phyloP scores from a whole-genome alignment of 2,888 invertebrate species.

The Stenichneumon culpator region DNA sequence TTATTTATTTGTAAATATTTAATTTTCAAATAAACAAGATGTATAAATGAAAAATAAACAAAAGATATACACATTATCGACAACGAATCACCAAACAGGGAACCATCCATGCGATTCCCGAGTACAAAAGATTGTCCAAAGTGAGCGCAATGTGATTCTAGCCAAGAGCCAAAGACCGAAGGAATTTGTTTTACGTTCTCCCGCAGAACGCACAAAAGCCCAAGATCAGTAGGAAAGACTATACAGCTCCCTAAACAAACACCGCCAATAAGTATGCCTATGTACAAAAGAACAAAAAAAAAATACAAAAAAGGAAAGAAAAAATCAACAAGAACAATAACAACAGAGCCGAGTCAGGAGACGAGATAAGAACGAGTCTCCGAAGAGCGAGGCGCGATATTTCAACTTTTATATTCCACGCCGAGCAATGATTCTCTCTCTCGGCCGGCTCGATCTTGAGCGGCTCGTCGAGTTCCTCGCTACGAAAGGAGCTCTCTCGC shows the following conservation, averaged over 20 bases:
- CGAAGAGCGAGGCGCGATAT: constrained; percentile 68
- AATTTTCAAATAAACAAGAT: too few species aligned
- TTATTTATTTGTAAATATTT: too few species aligned
- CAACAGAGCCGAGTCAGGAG: constrained; percentile 12
- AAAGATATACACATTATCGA: too few species aligned
- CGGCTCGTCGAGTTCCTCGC: constrained; percentile 60
- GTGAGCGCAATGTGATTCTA: too few species aligned
- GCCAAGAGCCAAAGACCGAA: background rate
- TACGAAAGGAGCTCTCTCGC: constrained; percentile 54
- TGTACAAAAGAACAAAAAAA: constrained; percentile 14
- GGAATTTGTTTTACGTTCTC: background rate
- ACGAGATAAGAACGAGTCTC: constrained; percentile 69
- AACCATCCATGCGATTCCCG: too few species aligned
- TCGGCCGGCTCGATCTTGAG: constrained; percentile 59
- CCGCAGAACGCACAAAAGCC: background rate
- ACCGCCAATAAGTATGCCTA: background rate
- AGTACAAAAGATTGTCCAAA: too few species aligned
- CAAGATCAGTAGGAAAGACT: background rate
- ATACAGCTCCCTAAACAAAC: background rate
- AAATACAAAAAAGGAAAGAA: constrained; percentile 32
- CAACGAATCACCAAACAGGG: too few species aligned
- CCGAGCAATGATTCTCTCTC: constrained; percentile 69
- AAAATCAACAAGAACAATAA: background rate
- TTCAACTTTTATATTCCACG: constrained; percentile 73
- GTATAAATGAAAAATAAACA: too few species aligned